These are phyloP conservation scores for Caenorhabditis doughertyi DNA, from an alignment of 2,888 invertebrate genomes.

Conservation along the genomic window DNA sequence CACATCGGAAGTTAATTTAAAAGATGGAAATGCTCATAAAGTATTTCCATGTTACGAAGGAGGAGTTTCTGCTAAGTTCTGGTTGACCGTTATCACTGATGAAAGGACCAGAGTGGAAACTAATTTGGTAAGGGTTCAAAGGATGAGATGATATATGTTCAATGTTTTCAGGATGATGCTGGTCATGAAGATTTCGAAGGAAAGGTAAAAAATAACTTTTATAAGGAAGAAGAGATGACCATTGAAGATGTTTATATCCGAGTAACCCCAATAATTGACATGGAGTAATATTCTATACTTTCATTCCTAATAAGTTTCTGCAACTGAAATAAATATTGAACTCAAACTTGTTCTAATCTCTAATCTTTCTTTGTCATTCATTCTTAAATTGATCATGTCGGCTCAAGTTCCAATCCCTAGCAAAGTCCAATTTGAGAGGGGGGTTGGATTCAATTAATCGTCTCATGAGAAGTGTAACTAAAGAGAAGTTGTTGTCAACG, in stretches of 20 bases:
- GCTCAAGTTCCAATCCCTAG: conserved; percentile 1
- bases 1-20: conserved; percentile 24
- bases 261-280: conserved; percentile 41
- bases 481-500: not conserved
- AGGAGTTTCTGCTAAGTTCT: conserved; percentile 30
- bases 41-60: conserved; percentile 46
- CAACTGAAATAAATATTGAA: too few relatives aligned
- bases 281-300: conserved; percentile 14
- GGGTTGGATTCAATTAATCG: conserved; percentile 2
- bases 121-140: conserved; percentile 15
- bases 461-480: not conserved
- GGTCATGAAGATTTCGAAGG: conserved; percentile 46
- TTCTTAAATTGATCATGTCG: not conserved
- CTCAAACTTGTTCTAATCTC: too few relatives aligned
- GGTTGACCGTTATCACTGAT: conserved; percentile 41
- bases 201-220: conserved; percentile 40
- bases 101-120: conserved; percentile 44
- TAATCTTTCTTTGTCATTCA: conserved; percentile 6
- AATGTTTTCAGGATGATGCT: conserved; percentile 31
- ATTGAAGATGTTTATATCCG: conserved; percentile 33
- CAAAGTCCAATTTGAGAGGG: not conserved
- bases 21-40: conserved; percentile 37
- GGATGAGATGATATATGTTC: not conserved
- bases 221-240: conserved; percentile 16
- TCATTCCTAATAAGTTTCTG: not conserved